Conservation (phyloP, 2,888 invertebrate species). For the Reticulitermes lucifugus region DNA sequence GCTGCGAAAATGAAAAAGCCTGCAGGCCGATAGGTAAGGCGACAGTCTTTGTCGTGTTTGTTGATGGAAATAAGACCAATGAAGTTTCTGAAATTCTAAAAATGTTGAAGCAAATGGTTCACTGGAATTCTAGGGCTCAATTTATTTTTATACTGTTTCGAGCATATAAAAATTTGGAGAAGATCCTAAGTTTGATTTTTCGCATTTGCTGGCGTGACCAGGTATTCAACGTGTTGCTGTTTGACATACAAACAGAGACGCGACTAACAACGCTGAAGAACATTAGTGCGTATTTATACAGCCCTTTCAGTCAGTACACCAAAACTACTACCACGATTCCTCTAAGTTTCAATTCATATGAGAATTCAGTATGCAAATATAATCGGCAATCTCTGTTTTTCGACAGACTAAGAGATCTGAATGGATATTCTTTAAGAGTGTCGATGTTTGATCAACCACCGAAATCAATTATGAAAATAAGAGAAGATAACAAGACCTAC, state of each 20-base stretch:
- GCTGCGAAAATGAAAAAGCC: neutral
- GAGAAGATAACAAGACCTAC: neutral
- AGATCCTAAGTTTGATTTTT: neutral
- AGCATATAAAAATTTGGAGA: neutral
- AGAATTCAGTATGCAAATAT: neutral
- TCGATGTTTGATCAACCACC: constrained; percentile 21
- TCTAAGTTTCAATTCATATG: neutral
- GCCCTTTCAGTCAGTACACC: neutral
- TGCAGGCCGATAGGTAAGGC: neutral
- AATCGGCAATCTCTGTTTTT: neutral
- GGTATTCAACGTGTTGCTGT: neutral
- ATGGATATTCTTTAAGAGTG: neutral
- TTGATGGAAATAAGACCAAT: neutral
- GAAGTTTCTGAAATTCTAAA: neutral
- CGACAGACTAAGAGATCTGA: neutral
- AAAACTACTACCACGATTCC: neutral
- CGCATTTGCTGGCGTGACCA: neutral
- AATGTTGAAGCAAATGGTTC: neutral
- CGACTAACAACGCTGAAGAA: neutral
- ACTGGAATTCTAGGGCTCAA: neutral
- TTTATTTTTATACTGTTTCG: neutral
- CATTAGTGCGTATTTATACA: neutral
- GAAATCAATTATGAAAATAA: neutral
- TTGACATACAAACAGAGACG: neutral
- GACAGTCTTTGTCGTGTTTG: neutral